phyloP scores from a whole-genome alignment of 1,140 invertebrate genomes.

The Cotesia chilonis region DNA sequence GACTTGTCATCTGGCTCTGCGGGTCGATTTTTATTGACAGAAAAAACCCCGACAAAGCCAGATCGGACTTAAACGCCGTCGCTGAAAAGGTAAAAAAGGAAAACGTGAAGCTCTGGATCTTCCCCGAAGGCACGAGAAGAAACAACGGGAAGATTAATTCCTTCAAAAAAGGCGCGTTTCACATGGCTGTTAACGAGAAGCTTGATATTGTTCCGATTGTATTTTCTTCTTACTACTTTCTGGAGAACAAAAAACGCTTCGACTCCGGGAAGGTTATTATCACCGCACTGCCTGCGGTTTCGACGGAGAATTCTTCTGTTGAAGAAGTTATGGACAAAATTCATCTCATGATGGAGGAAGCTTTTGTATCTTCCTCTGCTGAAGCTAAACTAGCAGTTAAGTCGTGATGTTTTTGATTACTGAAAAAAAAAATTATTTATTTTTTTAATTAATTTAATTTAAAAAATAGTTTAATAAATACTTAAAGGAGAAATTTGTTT shows the following conservation, averaged over 20 bases:
- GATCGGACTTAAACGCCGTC: slow-evolving; percentile 78
- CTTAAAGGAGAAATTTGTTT: too few species aligned
- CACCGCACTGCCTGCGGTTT: too few species aligned
- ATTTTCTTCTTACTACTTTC: slow-evolving; percentile 89
- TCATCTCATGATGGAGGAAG: too few species aligned
- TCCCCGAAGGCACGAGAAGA: slow-evolving; percentile 76
- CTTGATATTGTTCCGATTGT: slow-evolving; percentile 90
- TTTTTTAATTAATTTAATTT: too few species aligned
- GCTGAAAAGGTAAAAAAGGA: slow-evolving; percentile 77
- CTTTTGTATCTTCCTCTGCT: too few species aligned
- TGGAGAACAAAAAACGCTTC: slow-evolving; percentile 80
- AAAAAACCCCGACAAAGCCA: slow-evolving; percentile 81
- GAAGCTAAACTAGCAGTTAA: too few species aligned
- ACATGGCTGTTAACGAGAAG: slow-evolving; percentile 87
- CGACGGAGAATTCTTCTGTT: too few species aligned
- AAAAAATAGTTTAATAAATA: too few species aligned
- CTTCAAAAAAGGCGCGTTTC: slow-evolving; percentile 95
- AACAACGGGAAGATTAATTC: slow-evolving; percentile 80
- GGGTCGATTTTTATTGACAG: slow-evolving; percentile 92
- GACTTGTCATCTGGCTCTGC: slow-evolving; percentile 85
- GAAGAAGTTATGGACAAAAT: too few species aligned
- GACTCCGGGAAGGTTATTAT: slow-evolving; percentile 72
- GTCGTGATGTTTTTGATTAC: too few species aligned
- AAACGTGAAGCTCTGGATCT: slow-evolving; percentile 77
- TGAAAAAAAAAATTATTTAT: too few species aligned